Percentiles rank a stretch among this genome's conserved stretches.
Evolutionary conservation across 2,888 invertebrate genomes (phyloP).

Genomic region (Spodoptera picta): DNA sequence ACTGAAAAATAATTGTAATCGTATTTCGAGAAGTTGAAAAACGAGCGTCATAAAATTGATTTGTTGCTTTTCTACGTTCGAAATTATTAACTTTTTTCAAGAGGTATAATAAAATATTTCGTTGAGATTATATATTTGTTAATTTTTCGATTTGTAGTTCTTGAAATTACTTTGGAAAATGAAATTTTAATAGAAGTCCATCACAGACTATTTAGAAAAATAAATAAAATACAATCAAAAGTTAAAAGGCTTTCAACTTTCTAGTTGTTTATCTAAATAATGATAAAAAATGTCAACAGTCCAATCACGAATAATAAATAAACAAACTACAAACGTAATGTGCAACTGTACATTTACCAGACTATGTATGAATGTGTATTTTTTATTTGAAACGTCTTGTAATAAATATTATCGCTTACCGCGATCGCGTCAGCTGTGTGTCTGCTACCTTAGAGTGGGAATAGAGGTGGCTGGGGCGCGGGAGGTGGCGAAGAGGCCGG

Average conservation of each 20-base stretch:
- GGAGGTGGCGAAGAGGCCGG: slow-evolving; percentile 72
- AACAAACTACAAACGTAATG: too few relatives aligned
- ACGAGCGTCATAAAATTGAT: slow-evolving; percentile 30
- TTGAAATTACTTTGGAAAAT: background rate
- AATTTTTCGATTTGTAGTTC: background rate
- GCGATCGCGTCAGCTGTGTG: slow-evolving; percentile 50
- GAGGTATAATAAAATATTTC: slow-evolving; percentile 7
- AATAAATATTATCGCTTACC: slow-evolving; percentile 27
- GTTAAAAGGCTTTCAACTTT: background rate
- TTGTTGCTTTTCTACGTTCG: slow-evolving; percentile 19
- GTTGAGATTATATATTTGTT: background rate
- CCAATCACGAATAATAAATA: too few relatives aligned
- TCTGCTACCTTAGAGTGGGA: slow-evolving; percentile 64
- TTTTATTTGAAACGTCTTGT: slow-evolving; percentile 4
- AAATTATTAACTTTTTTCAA: slow-evolving; percentile 4
- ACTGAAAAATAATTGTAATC: slow-evolving; percentile 23
- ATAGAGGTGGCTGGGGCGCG: slow-evolving; percentile 68
- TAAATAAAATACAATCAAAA: background rate
- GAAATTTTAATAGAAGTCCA: background rate
- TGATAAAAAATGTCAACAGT: too few relatives aligned
- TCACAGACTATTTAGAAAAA: background rate
- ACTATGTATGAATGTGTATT: too few relatives aligned
- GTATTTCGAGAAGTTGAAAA: slow-evolving; percentile 23
- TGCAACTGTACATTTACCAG: too few relatives aligned
- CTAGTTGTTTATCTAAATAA: too few relatives aligned